phyloP scores from a whole-genome alignment of 2,797 vertebrate genomes.

The Sarcoramphus papa region DNA sequence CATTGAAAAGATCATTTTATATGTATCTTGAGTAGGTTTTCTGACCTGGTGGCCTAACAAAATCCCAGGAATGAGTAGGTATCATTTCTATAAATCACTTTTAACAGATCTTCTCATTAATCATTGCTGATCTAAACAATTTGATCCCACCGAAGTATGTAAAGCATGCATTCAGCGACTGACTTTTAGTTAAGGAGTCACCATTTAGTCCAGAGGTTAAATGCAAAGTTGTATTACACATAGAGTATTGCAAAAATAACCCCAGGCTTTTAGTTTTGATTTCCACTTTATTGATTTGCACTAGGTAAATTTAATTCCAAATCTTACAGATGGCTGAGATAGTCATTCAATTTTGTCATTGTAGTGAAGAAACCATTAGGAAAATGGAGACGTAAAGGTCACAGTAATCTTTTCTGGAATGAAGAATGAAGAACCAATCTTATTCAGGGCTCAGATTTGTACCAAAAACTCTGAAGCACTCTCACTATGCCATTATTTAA shows the following conservation, averaged over 20 bases:
- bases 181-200: not conserved
- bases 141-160: not conserved
- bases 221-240: constrained; percentile 27
- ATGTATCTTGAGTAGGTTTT: not conserved
- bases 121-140: not conserved
- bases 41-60: not conserved
- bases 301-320: constrained; percentile 67
- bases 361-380: constrained; percentile 66
- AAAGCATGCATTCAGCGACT: not conserved
- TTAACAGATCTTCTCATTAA: not conserved
- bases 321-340: constrained; percentile 35
- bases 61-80: not conserved
- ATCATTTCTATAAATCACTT: not conserved
- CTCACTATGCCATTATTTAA: not conserved
- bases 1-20: not conserved
- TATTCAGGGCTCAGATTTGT: constrained; percentile 37
- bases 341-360: constrained; percentile 57
- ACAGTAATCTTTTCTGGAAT: constrained; percentile 24
- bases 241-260: constrained; percentile 39
- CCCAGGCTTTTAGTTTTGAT: constrained; percentile 62
- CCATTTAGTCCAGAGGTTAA: constrained; percentile 37
- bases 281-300: constrained; percentile 68
- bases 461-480: not conserved
- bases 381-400: constrained; percentile 51
- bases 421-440: constrained; percentile 27